Evolutionary conservation across 2,797 vertebrate species (phyloP).

Genomic region (Buphagus erythrorhynchus): DNA sequence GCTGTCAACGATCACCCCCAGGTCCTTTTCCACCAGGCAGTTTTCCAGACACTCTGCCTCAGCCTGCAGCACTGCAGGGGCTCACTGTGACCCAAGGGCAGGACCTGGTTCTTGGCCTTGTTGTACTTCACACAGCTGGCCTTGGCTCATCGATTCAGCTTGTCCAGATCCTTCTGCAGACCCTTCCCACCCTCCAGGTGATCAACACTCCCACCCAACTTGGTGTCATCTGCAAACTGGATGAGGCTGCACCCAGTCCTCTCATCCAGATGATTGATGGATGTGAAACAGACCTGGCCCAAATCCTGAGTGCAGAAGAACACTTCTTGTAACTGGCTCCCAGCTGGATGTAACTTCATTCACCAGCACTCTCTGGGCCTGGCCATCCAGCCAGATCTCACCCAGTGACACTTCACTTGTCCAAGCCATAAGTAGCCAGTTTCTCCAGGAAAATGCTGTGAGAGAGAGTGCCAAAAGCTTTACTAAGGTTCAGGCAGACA

Average conservation of each 20-base stretch:
- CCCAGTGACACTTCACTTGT: neutral
- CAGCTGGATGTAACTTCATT: neutral
- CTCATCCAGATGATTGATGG: neutral
- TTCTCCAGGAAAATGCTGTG: neutral
- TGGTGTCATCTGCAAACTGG: neutral
- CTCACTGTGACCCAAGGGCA: neutral
- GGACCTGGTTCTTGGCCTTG: accelerated
- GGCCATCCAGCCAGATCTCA: neutral
- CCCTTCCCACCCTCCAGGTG: neutral
- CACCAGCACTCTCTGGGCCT: neutral
- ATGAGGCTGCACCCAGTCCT: neutral
- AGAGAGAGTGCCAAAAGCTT: neutral
- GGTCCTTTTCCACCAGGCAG: neutral
- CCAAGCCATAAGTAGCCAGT: neutral
- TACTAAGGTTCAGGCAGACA: neutral
- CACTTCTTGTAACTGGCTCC: accelerated
- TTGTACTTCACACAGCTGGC: accelerated
- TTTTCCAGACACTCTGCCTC: neutral
- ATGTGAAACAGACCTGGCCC: neutral
- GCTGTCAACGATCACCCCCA: accelerated
- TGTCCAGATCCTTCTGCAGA: neutral
- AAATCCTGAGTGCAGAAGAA: neutral
- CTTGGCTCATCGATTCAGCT: accelerated
- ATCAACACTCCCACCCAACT: neutral
- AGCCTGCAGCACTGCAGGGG: neutral